Evolutionary conservation across 2,888 invertebrate genomes (phyloP).

Genomic region (Gerris lacustris): DNA sequence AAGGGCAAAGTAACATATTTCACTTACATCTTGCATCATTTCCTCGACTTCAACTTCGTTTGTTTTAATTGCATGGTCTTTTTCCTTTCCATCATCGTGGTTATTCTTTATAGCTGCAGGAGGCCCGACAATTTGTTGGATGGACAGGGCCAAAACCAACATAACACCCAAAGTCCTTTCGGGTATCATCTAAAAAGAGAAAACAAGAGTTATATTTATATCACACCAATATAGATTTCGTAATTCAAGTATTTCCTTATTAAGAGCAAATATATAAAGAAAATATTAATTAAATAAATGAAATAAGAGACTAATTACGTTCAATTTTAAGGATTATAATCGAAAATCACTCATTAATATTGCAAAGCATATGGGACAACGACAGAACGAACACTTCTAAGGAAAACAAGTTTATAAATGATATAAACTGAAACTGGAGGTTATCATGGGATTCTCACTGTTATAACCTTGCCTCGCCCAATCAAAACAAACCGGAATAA

Average conservation of each 20-base stretch:
- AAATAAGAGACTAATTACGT: too few relatives aligned
- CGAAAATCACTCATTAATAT: too few relatives aligned
- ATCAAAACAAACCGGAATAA: neutral
- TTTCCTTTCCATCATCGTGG: slow-evolving; percentile 4
- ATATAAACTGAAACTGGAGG: neutral
- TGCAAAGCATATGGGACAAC: too few relatives aligned
- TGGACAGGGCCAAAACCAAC: neutral
- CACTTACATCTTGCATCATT: neutral
- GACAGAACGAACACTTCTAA: too few relatives aligned
- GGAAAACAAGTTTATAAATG: neutral
- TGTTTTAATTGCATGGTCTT: slow-evolving; percentile 16
- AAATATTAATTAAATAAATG: too few relatives aligned
- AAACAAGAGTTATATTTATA: too few relatives aligned
- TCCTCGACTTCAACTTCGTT: slow-evolving; percentile 15
- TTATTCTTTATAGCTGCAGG: slow-evolving; percentile 13
- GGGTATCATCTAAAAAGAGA: neutral
- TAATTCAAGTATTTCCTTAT: too few relatives aligned
- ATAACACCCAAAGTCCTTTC: neutral
- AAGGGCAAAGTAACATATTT: too few relatives aligned
- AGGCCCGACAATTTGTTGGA: slow-evolving; percentile 17
- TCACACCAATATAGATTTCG: too few relatives aligned
- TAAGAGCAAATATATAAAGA: too few relatives aligned
- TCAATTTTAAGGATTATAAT: too few relatives aligned
- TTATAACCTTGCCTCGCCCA: neutral
- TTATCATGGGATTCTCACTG: neutral